These are phyloP conservation scores for Dermolepida albohirtum DNA, from an alignment of 2,888 invertebrate species.

Conservation along the genomic window DNA sequence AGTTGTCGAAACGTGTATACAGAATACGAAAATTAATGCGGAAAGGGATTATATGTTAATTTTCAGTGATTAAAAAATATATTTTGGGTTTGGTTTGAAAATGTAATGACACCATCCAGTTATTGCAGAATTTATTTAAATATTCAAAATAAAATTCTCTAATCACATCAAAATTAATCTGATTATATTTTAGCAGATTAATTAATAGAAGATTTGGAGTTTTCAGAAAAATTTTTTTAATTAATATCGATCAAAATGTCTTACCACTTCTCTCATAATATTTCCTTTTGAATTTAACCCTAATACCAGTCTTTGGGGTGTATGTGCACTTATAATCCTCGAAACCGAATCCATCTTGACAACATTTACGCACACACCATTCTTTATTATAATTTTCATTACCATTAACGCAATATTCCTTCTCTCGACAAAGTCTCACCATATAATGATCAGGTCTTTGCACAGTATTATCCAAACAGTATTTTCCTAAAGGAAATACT, in stretches of 20 bases:
- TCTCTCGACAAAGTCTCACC: neutral
- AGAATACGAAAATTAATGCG: no score
- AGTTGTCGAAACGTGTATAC: no score
- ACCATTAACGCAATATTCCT: constrained; percentile 5
- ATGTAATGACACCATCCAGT: no score
- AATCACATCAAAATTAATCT: no score
- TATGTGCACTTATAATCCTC: constrained; percentile 8
- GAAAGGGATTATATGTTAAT: no score
- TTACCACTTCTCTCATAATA: constrained; percentile 20
- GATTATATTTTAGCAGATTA: no score
- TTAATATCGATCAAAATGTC: no score
- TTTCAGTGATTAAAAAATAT: no score
- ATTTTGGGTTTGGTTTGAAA: no score
- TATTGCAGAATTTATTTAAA: no score
- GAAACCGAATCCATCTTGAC: constrained; percentile 18
- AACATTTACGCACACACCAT: constrained; percentile 24
- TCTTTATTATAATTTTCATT: neutral
- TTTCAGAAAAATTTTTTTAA: no score
- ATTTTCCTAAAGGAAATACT: neutral
- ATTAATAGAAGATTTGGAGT: neutral
- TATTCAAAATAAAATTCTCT: no score
- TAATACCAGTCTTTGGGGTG: neutral
- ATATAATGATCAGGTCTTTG: constrained; percentile 6
- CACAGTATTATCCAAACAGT: constrained; percentile 19
- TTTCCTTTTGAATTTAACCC: constrained; percentile 4